Conservation (phyloP, 2,113 vertebrate genomes). For the Chaetodon trifascialis region DNA sequence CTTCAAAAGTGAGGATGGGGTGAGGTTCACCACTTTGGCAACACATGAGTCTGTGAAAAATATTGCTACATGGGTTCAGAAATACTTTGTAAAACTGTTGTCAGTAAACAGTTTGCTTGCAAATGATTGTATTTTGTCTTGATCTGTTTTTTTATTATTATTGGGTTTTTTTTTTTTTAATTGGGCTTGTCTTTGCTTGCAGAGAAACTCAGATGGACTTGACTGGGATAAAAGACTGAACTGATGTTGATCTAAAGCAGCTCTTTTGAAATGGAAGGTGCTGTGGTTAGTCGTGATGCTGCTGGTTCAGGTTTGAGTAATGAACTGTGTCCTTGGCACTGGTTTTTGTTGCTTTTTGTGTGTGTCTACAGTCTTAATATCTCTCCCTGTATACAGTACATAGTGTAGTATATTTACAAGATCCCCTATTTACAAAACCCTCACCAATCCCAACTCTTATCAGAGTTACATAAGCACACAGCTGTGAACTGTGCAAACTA, state of each 20-base stretch:
- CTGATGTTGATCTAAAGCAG: neutral
- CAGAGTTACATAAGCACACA: neutral
- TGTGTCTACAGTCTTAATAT: neutral
- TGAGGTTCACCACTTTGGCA: too few species aligned
- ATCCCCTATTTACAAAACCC: constrained; percentile 1
- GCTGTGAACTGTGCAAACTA: neutral
- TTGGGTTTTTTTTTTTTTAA: too few species aligned
- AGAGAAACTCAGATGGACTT: neutral
- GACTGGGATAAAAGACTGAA: neutral
- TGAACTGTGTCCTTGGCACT: neutral
- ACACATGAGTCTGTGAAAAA: too few species aligned
- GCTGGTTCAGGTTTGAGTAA: neutral
- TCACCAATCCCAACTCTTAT: constrained; percentile 21
- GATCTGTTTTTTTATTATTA: too few species aligned
- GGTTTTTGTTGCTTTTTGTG: neutral
- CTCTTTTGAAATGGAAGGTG: neutral
- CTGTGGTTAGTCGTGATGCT: neutral
- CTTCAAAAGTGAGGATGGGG: too few species aligned
- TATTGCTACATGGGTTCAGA: too few species aligned
- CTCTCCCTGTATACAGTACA: neutral
- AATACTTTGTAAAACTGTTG: too few species aligned
- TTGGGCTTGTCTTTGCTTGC: neutral
- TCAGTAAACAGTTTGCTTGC: neutral
- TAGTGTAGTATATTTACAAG: neutral
- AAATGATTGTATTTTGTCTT: neutral